phyloP scores from a whole-genome alignment of 2,888 invertebrate genomes.

The Dioctria linearis region DNA sequence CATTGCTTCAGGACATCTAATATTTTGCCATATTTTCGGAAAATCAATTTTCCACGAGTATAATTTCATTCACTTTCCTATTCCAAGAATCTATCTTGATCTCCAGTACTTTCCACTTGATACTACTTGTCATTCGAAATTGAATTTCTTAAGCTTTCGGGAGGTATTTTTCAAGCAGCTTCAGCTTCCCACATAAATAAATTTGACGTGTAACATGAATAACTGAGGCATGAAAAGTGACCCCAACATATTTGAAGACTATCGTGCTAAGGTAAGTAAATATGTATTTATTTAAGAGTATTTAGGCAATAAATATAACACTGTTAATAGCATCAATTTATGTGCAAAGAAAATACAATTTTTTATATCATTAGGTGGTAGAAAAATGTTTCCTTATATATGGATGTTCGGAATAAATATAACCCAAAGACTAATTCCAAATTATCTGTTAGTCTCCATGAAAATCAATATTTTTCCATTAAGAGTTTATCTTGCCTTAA shows the following conservation, averaged over 20 bases:
- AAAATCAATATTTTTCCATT: slow-evolving; percentile 20
- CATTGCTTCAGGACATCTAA: background rate
- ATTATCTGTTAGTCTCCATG: background rate
- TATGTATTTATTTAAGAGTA: background rate
- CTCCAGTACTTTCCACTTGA: background rate
- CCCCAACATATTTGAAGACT: background rate
- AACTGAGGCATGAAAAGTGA: background rate
- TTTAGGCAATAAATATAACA: background rate
- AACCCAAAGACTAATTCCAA: background rate
- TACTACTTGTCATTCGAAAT: slow-evolving; percentile 3
- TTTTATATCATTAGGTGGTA: background rate
- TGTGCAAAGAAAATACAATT: background rate
- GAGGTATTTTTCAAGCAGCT: background rate
- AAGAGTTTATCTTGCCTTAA: slow-evolving; percentile 4
- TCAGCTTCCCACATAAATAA: background rate
- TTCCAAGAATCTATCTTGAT: background rate
- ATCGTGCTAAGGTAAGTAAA: background rate
- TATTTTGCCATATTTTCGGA: background rate
- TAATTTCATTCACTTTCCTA: slow-evolving; percentile 1
- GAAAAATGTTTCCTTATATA: too few species aligned
- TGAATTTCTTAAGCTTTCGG: background rate
- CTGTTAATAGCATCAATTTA: background rate
- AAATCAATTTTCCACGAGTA: slow-evolving; percentile 12
- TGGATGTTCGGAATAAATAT: background rate
- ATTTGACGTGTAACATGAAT: slow-evolving; percentile 21